Evolutionary conservation across 2,797 vertebrate genomes (phyloP), one percentile per base, ranked within the genome.

Genomic region (Pseudopleuronectes americanus): DNA sequence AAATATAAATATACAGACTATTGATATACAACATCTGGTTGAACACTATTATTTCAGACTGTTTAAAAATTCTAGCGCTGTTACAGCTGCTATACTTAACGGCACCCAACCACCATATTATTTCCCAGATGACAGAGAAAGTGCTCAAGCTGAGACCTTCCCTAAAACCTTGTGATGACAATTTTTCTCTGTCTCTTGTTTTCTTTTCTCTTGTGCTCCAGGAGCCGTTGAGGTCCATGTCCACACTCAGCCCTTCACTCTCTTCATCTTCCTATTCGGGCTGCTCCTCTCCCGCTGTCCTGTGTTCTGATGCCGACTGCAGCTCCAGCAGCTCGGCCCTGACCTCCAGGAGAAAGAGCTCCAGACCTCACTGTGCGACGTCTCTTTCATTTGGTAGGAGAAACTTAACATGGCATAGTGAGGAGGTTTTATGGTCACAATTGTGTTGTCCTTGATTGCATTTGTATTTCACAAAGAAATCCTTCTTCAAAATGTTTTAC

Each of bases 361-460:
- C 60, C 58, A 92, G 89, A 77, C 86, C 93, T 72, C 94, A 94
- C 70, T 83, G 92, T 3, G 87, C 92, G 38, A 63, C 93, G 8
- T 94, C 94, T 59, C 84, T 94, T 66, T 91, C 93, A 55, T 94
- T 93, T 87, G 96, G 96, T 97, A 92, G 83, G 81, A 17, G 26
- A 73, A 56, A 61, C n/a, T 38, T 23, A 19, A 59, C 4, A 12
- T 54, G 21, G 38, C 19, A 43, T 36, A 31, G 2, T 28, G 3
- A 45, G 14, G 16, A 45, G 43, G 16, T 16, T 13, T 43, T 13
- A 13, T 38, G 3, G 10, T 1, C 36, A 13, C 36, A 13, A 38
- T 38, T 36, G 31, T 52, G 36, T 47, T 36, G 45, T 19, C 31
- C 3, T 16, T 17, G 13, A 63, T 8, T 63, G 19, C 6, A 10